phyloP scores from a whole-genome alignment of 2,888 invertebrate genomes.

The Alloscopus bannaensis region DNA sequence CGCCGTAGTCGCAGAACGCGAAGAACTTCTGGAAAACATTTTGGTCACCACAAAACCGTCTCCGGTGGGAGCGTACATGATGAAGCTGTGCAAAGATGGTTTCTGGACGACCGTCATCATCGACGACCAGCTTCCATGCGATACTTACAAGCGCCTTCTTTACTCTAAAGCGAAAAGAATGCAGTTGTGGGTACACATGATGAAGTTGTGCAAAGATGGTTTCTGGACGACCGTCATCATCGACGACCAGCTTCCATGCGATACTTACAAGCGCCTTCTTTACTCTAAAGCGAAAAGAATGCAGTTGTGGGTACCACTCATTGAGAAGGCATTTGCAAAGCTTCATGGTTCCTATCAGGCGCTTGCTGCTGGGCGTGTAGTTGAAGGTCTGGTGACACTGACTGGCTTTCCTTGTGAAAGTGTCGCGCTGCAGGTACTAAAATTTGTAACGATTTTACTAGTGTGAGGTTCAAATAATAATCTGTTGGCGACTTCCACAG shows the following conservation, averaged over 20 bases:
- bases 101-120: too few relatives aligned
- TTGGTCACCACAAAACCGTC: conserved; percentile 88
- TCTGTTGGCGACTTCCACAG: too few relatives aligned
- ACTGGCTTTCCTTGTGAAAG: conserved; percentile 96
- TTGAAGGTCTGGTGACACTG: conserved; percentile 81
- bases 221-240: conserved; percentile 97
- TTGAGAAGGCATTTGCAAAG: conserved; percentile 99
- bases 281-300: conserved; percentile 89
- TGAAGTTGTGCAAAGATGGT: conserved; percentile 99
- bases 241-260: conserved; percentile 97
- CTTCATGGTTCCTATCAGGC: conserved; percentile 98
- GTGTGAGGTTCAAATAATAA: too few relatives aligned
- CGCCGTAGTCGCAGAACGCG: conserved; percentile 96
- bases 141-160: too few relatives aligned
- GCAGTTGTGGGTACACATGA: too few relatives aligned
- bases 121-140: too few relatives aligned
- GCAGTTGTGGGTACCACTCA: conserved; percentile 98
- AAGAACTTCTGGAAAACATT: conserved; percentile 93
- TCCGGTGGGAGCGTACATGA: conserved; percentile 86
- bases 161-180: too few relatives aligned
- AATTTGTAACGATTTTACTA: too few relatives aligned
- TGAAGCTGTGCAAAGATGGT: too few relatives aligned
- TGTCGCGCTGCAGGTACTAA: conserved; percentile 93
- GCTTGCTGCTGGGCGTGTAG: conserved; percentile 94
- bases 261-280: conserved; percentile 91